Percentiles rank a stretch among this genome's conserved stretches.
These are phyloP conservation scores for Sepioteuthis lessoniana DNA, from an alignment of 2,888 invertebrate species.

Conservation along the genomic window DNA sequence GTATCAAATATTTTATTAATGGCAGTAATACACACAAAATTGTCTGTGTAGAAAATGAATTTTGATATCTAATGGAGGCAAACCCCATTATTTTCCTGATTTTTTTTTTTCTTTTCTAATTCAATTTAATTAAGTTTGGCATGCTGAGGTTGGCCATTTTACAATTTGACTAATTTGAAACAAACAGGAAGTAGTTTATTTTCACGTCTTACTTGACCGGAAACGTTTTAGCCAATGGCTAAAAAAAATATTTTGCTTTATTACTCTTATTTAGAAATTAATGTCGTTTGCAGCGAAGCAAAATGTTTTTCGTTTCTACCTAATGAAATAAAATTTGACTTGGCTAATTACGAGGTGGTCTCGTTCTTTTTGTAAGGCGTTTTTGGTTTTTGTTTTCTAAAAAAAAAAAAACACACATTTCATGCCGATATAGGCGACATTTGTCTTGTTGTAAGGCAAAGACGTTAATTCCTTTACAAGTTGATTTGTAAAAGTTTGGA, in stretches of 20 bases:
- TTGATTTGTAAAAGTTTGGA: too few species aligned
- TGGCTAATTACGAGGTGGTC: not conserved
- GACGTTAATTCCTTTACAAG: too few species aligned
- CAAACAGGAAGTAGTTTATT: constrained; percentile 19
- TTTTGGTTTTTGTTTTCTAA: too few species aligned
- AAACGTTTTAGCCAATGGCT: not conserved
- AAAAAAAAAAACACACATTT: too few species aligned
- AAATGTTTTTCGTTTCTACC: not conserved
- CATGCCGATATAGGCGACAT: too few species aligned
- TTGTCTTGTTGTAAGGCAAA: too few species aligned
- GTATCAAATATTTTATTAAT: too few species aligned
- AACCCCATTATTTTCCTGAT: not conserved
- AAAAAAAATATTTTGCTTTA: not conserved
- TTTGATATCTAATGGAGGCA: not conserved
- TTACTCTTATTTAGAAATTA: not conserved
- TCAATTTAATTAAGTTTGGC: not conserved
- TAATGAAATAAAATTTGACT: not conserved
- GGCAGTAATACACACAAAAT: too few species aligned
- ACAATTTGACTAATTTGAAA: not conserved
- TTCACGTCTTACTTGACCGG: not conserved
- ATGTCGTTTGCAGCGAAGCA: not conserved
- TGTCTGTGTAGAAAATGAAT: too few species aligned
- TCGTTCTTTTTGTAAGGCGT: not conserved
- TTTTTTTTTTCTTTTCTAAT: not conserved
- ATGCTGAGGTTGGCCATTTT: constrained; percentile 5